These are phyloP conservation scores for Holacanthella duospinosa DNA, from an alignment of 2,888 invertebrate genomes.

Conservation along the genomic window DNA sequence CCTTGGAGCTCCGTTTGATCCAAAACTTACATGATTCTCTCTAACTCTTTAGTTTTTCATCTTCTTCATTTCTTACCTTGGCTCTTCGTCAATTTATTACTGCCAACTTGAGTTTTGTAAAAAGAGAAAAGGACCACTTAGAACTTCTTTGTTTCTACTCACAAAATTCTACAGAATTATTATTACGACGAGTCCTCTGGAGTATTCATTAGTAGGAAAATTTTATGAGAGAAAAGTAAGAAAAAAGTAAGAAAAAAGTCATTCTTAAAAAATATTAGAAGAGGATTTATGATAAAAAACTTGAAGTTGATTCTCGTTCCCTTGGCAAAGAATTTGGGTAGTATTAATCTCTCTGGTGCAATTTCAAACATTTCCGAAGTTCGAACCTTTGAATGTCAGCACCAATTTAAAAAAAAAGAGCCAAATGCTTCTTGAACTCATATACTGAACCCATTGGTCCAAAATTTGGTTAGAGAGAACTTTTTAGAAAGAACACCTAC, in stretches of 20 bases:
- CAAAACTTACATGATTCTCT: constrained; percentile 7
- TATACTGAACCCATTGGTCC: not conserved
- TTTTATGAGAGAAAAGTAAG: not conserved
- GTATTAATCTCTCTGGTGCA: not conserved
- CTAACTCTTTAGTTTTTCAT: constrained; percentile 11
- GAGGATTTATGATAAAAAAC: not conserved
- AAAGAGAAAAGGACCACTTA: constrained; percentile 9
- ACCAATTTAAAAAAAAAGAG: too few species aligned
- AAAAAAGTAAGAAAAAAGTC: not conserved
- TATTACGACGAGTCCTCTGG: not conserved
- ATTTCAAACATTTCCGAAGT: not conserved
- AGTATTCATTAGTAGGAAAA: not conserved
- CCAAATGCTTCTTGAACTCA: not conserved
- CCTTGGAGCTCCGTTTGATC: constrained; percentile 19
- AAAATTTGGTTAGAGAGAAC: not conserved
- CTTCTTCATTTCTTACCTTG: constrained; percentile 21
- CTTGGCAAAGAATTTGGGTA: too few species aligned
- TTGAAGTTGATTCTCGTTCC: not conserved
- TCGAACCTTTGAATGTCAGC: too few species aligned
- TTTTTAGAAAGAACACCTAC: not conserved
- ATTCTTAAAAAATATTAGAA: not conserved
- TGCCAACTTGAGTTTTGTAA: constrained; percentile 19
- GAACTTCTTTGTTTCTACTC: not conserved
- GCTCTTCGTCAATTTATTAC: constrained; percentile 26
- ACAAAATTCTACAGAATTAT: not conserved